These are phyloP conservation scores for Festucalex cinctus DNA, from an alignment of 2,113 vertebrate genomes.

Conservation along the genomic window DNA sequence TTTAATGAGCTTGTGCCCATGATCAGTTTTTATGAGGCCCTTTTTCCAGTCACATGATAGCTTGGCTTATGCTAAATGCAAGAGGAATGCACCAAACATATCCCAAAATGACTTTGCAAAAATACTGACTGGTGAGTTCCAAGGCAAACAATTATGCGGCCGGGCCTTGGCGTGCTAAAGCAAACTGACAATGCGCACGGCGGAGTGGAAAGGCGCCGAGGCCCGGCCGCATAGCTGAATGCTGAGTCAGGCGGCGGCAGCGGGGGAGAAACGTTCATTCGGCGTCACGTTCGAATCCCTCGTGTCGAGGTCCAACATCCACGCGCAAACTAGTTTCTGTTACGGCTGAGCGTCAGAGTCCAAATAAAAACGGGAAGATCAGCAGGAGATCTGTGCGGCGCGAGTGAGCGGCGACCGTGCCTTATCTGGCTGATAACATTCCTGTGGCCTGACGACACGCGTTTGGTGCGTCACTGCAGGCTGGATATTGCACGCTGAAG, in stretches of 20 bases:
- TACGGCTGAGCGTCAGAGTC: background rate
- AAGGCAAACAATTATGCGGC: slow-evolving; percentile 43
- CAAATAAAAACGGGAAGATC: background rate
- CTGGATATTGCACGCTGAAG: slow-evolving; percentile 10
- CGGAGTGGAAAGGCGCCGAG: slow-evolving; percentile 54
- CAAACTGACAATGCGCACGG: slow-evolving; percentile 49
- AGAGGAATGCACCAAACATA: slow-evolving; percentile 9
- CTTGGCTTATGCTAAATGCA: background rate
- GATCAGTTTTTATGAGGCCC: background rate
- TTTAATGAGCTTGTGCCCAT: background rate
- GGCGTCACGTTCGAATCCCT: slow-evolving; percentile 53
- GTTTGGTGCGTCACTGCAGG: slow-evolving; percentile 29
- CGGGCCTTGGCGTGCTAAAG: slow-evolving; percentile 36
- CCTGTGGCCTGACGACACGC: slow-evolving; percentile 56
- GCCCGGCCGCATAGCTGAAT: slow-evolving; percentile 50
- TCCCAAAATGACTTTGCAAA: slow-evolving; percentile 8
- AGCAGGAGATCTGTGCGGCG: background rate
- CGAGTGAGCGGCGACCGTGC: background rate
- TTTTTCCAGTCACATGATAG: background rate
- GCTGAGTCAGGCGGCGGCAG: slow-evolving; percentile 53
- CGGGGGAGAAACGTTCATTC: slow-evolving; percentile 36
- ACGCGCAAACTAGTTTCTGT: background rate
- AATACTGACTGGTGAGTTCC: slow-evolving; percentile 15
- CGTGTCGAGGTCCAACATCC: slow-evolving; percentile 31
- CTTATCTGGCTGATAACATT: slow-evolving; percentile 61